Percentiles rank a stretch among this genome's conserved stretches.
Evolutionary conservation across 2,888 invertebrate genomes (phyloP).

Genomic region (Ramazzottius varieornatus): DNA sequence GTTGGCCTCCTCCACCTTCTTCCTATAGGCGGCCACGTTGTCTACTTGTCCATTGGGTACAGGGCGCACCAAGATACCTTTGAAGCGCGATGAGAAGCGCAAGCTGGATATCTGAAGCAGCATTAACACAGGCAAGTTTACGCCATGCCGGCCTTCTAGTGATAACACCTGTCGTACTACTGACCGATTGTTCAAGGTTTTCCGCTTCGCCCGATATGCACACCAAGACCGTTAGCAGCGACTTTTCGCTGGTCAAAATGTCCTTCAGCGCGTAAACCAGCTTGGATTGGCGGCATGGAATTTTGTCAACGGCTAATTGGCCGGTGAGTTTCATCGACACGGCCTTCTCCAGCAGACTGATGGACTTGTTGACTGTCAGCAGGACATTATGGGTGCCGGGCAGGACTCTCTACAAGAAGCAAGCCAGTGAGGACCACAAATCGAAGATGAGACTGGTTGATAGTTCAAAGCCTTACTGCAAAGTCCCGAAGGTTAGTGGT

Average conservation of each 20-base stretch:
- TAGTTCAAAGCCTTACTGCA: background rate
- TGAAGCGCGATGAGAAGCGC: background rate
- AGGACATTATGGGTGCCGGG: background rate
- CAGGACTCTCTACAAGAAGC: too few species aligned
- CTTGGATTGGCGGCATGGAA: background rate
- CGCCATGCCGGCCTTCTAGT: too few species aligned
- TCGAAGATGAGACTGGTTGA: background rate
- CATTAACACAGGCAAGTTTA: too few species aligned
- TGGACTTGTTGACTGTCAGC: background rate
- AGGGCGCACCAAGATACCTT: background rate
- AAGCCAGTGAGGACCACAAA: too few species aligned
- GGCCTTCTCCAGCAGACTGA: background rate
- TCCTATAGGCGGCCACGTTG: too few species aligned
- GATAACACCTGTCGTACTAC: too few species aligned
- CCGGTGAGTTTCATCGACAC: background rate
- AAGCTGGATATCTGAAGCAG: background rate
- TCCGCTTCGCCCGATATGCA: background rate
- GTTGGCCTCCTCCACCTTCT: background rate
- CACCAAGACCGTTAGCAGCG: background rate
- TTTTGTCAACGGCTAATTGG: background rate
- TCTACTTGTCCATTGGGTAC: background rate
- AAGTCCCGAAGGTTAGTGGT: background rate
- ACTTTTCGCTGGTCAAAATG: background rate
- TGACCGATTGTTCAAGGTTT: background rate
- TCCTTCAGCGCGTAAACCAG: background rate